phyloP scores from a whole-genome alignment of 64 coral and sea anemone species.

The Porites lutea region DNA sequence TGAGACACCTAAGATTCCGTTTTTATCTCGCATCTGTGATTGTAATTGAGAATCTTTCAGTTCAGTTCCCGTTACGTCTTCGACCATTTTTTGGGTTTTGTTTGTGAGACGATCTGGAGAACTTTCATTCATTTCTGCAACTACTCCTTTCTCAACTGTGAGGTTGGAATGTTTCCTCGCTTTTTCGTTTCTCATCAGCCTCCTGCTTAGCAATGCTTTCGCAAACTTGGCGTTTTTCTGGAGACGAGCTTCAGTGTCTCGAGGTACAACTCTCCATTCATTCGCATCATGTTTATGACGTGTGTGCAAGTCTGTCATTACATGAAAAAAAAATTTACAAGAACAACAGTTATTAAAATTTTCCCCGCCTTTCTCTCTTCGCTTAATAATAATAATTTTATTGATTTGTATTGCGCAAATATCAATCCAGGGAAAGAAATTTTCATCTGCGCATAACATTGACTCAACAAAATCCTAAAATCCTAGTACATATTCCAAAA shows the following conservation, averaged over 20 bases:
- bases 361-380: too few relatives aligned
- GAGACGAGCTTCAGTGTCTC: background rate
- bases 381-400: too few relatives aligned
- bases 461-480: too few relatives aligned
- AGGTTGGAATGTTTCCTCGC: slow-evolving; percentile 4
- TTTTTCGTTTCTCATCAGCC: background rate
- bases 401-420: too few relatives aligned
- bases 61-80: background rate
- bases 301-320: background rate
- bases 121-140: background rate
- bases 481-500: too few relatives aligned
- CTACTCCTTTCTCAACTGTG: background rate
- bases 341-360: too few relatives aligned
- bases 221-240: background rate
- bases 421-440: too few relatives aligned
- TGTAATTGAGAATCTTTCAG: too few relatives aligned
- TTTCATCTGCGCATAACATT: too few relatives aligned
- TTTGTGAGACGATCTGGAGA: background rate
- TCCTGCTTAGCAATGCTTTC: background rate
- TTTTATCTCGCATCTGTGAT: background rate
- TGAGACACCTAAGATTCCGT: slow-evolving; percentile 63
- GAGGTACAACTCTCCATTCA: background rate
- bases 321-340: background rate
- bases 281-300: too few relatives aligned
- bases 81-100: background rate